A percentile compares a stretch with the other conserved stretches of the same genome.
Conservation (phyloP, 2,797 vertebrate genomes). For the Schizopygopsis malacanthus region DNA sequence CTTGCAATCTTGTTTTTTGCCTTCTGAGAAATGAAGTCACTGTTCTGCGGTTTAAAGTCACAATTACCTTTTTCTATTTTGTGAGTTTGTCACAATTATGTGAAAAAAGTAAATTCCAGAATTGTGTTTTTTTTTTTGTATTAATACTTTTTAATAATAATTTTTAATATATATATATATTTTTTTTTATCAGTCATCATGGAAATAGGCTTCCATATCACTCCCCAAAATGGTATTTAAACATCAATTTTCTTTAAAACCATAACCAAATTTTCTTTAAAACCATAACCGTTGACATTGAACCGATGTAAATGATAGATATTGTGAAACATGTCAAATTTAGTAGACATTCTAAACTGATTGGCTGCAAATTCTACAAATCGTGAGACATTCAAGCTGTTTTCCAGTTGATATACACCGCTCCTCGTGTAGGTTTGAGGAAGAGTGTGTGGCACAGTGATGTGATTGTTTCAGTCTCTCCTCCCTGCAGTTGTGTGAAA, state of each 20-base stretch:
- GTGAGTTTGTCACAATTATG: too few relatives aligned
- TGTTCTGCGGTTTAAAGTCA: too few relatives aligned
- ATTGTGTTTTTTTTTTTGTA: too few relatives aligned
- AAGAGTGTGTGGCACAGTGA: not conserved
- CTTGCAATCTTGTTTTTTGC: too few relatives aligned
- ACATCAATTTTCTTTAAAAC: not conserved
- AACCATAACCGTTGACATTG: not conserved
- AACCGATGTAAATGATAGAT: not conserved
- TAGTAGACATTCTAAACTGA: not conserved
- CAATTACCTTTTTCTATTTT: too few relatives aligned
- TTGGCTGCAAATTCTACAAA: not conserved
- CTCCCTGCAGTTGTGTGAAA: not conserved
- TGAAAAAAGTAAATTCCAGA: too few relatives aligned
- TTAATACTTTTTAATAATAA: too few relatives aligned
- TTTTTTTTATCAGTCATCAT: not conserved
- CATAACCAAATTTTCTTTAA: not conserved
- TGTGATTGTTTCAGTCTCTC: constrained; percentile 10
- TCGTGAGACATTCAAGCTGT: not conserved
- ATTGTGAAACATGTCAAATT: not conserved
- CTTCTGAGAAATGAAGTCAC: too few relatives aligned
- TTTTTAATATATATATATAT: too few relatives aligned
- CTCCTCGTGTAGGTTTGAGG: not conserved
- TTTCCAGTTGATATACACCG: not conserved
- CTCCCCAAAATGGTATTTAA: not conserved
- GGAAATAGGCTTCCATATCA: not conserved